These are phyloP conservation scores for Drosophila persimilis DNA, from an alignment of 1,140 invertebrate genomes.

Conservation along the genomic window DNA sequence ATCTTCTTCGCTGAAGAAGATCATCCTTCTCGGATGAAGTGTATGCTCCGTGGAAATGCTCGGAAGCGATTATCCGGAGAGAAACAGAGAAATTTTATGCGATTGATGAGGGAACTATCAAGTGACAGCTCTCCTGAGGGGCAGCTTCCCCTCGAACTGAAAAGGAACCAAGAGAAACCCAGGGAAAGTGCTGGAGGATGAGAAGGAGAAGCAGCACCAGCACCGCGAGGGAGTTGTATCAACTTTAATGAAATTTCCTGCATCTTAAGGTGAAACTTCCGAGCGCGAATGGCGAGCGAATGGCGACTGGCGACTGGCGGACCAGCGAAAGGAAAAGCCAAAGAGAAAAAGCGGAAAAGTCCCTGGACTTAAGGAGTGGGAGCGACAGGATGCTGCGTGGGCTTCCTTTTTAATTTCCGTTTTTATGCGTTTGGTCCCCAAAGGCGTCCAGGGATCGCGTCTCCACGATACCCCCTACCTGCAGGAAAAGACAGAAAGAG, in stretches of 20 bases:
- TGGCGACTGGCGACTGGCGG: not conserved
- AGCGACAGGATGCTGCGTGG: conserved; percentile 50
- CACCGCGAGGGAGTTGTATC: conserved; percentile 29
- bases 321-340: conserved; percentile 4
- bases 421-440: conserved; percentile 54
- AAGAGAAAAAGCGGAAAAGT: conserved; percentile 21
- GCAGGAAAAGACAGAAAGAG: not conserved
- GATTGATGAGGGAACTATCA: conserved; percentile 43
- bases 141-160: not conserved
- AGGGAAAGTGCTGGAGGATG: not conserved
- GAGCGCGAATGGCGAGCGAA: conserved; percentile 17
- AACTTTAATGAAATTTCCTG: conserved; percentile 75
- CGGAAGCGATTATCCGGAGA: conserved; percentile 22
- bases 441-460: conserved; percentile 8
- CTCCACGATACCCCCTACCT: too few relatives aligned
- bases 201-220: too few relatives aligned
- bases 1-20: too few relatives aligned
- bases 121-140: conserved; percentile 16
- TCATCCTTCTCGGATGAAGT: too few relatives aligned
- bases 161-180: not conserved
- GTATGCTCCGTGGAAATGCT: not conserved
- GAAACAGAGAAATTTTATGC: conserved; percentile 25
- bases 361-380: conserved; percentile 3
- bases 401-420: conserved; percentile 77
- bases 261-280: conserved; percentile 70